Evolutionary conservation across 2,797 vertebrate genomes (phyloP), one percentile per base, ranked within the genome.

Genomic region (Neoniphon sammara): DNA sequence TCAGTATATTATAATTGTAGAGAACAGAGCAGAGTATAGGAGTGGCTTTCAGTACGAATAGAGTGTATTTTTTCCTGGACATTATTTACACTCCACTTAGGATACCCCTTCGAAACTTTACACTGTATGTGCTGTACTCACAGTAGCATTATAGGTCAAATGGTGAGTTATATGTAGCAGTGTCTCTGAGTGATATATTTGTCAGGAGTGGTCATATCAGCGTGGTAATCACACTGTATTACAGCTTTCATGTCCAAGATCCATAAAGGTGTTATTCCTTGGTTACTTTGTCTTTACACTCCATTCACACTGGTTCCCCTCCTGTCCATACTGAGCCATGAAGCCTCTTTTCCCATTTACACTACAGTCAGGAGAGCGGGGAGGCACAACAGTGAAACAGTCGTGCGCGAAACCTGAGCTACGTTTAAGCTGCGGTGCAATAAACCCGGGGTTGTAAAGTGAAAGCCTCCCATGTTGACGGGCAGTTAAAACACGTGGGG

Each of bases 401-500:
- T 85, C 88, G 83, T 55, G 70, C 58, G 57, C 85, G 93, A 94
- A 96, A 95, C 87, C 81, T 78, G 90, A 95, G 88, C 89, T 83
- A 74, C 67, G 66, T 89, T 92, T 93, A 93, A 93, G 87, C 90
- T 87, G 81, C 91, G 60, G 59, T 52, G 76, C 88, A 89, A 91
- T 94, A 94, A 94, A 94, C 87, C 82, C 73, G 5, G 8, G 83
- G 85, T 89, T 85, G 84, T 96, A 93, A 92, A 92, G 90, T 83
- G 64, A 85, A 92, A 89, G 85, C 91, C 94, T 92, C 90, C 89
- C 88, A 90, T 94, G 93, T 91, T 91, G 91, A 87, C 82, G 81
- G 79, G 84, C 85, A 87, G 84, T 91, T 91, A 93, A 92, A 91
- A 90, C 88, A 90, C 74, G 86, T 92, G 86, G 90, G 91, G 90